Conservation (phyloP, 2,113 vertebrate genomes). For the Circaetus gallicus region DNA sequence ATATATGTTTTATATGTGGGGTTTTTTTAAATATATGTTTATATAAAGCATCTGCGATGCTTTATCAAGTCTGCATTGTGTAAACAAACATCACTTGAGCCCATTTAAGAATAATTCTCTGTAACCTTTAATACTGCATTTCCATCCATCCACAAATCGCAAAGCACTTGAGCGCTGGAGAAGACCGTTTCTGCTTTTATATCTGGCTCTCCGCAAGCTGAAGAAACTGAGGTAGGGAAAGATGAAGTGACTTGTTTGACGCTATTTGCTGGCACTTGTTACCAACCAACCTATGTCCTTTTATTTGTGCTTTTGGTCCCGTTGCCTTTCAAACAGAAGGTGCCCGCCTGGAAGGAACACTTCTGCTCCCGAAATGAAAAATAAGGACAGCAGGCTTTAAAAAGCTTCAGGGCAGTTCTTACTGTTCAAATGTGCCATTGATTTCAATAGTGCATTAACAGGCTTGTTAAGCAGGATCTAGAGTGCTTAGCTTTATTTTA, state of each 20-base stretch:
- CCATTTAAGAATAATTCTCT: background rate
- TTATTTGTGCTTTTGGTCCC: background rate
- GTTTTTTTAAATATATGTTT: too few relatives aligned
- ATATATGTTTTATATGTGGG: background rate
- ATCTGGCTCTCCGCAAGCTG: background rate
- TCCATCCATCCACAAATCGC: background rate
- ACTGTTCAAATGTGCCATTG: constrained; percentile 39
- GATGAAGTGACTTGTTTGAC: background rate
- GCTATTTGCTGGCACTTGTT: background rate
- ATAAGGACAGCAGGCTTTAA: constrained; percentile 25
- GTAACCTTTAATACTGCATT: background rate
- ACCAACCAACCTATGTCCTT: background rate
- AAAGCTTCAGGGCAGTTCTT: constrained; percentile 41
- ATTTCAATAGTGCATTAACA: constrained; percentile 36
- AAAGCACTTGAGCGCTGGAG: background rate
- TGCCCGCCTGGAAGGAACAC: background rate
- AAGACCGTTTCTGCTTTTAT: background rate
- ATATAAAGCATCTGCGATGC: background rate
- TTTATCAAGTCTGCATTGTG: background rate
- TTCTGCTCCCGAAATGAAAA: background rate
- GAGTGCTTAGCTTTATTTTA: constrained; percentile 33
- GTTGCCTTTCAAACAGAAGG: constrained; percentile 1
- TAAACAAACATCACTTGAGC: background rate
- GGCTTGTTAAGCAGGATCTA: constrained; percentile 41
- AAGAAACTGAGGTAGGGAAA: background rate